These are phyloP conservation scores for Mythimna albipuncta DNA, from an alignment of 2,888 invertebrate species.

Conservation along the genomic window DNA sequence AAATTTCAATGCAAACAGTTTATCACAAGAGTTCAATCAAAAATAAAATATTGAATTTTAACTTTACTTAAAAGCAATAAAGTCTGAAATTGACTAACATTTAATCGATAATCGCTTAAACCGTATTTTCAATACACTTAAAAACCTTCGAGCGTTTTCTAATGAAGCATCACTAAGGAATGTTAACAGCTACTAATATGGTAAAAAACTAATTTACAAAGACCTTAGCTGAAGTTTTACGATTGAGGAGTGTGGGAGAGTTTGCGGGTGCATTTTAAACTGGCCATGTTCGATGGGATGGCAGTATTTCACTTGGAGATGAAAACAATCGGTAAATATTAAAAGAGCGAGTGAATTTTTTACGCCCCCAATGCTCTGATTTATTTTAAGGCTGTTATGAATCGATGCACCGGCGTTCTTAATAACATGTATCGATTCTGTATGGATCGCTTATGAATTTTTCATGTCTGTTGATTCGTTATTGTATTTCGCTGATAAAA, in stretches of 20 bases:
- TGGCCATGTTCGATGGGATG: constrained; percentile 66
- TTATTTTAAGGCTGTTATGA: constrained; percentile 72
- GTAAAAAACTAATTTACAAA: constrained; percentile 63
- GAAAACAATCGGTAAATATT: constrained; percentile 81
- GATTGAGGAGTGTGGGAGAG: neutral
- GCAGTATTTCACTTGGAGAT: constrained; percentile 75
- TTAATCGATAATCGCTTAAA: constrained; percentile 33
- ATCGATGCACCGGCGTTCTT: constrained; percentile 69
- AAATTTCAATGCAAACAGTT: constrained; percentile 31
- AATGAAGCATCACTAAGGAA: constrained; percentile 77
- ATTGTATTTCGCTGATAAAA: constrained; percentile 59
- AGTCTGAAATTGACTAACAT: constrained; percentile 32
- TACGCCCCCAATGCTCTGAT: constrained; percentile 74
- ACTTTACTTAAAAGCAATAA: constrained; percentile 23
- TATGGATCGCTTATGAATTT: constrained; percentile 62
- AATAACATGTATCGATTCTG: constrained; percentile 67
- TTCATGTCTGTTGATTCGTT: constrained; percentile 58
- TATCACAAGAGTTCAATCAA: constrained; percentile 4
- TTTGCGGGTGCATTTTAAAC: constrained; percentile 56
- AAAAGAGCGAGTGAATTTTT: constrained; percentile 74
- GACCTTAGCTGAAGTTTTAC: constrained; percentile 33
- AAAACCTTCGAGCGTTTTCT: constrained; percentile 75
- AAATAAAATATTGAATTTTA: neutral
- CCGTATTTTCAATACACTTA: constrained; percentile 70
- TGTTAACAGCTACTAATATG: constrained; percentile 76